These are phyloP conservation scores for Drosophila burlai DNA, from an alignment of 1,140 invertebrate species.

Conservation along the genomic window DNA sequence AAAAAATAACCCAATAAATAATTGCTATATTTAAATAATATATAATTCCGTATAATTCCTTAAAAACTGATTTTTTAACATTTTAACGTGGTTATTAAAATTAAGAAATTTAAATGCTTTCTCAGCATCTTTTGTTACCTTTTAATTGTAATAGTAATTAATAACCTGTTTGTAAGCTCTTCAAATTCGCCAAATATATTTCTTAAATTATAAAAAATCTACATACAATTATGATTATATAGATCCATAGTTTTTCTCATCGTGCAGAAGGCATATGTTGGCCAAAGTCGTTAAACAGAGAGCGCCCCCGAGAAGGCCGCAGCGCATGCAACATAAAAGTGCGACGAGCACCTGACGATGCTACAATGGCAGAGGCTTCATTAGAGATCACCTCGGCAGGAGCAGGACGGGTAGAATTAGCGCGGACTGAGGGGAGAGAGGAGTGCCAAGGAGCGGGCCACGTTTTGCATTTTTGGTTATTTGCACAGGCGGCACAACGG, in stretches of 20 bases:
- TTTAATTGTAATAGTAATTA: background rate
- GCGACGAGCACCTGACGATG: slow-evolving; percentile 67
- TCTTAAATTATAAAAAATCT: too few species aligned
- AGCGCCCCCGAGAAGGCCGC: slow-evolving; percentile 39
- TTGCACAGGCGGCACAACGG: slow-evolving; percentile 77
- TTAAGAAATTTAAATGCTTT: background rate
- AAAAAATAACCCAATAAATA: background rate
- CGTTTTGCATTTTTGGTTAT: slow-evolving; percentile 82
- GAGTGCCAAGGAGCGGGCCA: slow-evolving; percentile 8
- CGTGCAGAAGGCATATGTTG: slow-evolving; percentile 41
- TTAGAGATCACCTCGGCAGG: slow-evolving; percentile 61
- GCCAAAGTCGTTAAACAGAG: slow-evolving; percentile 70
- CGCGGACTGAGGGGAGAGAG: background rate
- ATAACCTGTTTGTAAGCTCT: rapidly evolving
- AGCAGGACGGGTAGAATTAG: slow-evolving; percentile 1
- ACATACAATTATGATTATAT: too few species aligned
- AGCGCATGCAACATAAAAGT: slow-evolving; percentile 76
- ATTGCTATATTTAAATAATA: background rate
- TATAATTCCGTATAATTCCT: background rate
- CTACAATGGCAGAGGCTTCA: slow-evolving; percentile 62
- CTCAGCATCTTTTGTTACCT: background rate
- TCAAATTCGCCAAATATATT: background rate
- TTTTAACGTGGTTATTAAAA: background rate
- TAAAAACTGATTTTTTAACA: background rate
- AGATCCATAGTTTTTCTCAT: background rate